Evolutionary conservation across 2,888 invertebrate genomes (phyloP), one percentile per base, ranked within the genome.

Genomic region (Chaetoderma sp.): DNA sequence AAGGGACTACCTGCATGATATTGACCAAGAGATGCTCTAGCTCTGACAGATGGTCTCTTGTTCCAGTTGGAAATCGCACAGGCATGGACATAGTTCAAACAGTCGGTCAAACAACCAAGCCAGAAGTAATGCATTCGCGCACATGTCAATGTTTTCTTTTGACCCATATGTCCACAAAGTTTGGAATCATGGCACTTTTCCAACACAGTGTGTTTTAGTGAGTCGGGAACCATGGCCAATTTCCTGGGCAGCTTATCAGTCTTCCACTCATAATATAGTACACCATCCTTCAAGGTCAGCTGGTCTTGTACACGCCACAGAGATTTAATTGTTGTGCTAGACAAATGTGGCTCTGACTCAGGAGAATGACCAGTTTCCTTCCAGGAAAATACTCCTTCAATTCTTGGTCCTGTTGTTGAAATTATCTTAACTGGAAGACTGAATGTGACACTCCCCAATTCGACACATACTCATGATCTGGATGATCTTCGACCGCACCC

Each of bases 41-140:
- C n/a, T 65, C 61, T 56, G 10, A 56, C 16, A 30, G 49, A 50
- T 13, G 36, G 33, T 36, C 61, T 65, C 50, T n/a, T n/a, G n/a
- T n/a, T n/a, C n/a, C n/a, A n/a, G n/a, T n/a, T n/a, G n/a, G n/a
- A n/a, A n/a, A n/a, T n/a, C n/a, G n/a, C n/a, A n/a, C n/a, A n/a
- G n/a, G n/a, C n/a, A n/a, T n/a, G n/a, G n/a, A n/a, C n/a, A n/a
- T n/a, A n/a, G n/a, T n/a, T n/a, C n/a, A n/a, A n/a, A n/a, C n/a
- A n/a, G n/a, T n/a, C n/a, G n/a, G n/a, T n/a, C n/a, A n/a, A n/a
- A n/a, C n/a, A n/a, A n/a, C n/a, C 25, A 25, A 50, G 50, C 30
- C 6, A 30, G 27, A 27, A 4, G 30, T 25, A 30, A 28, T 28
- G 25, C 30, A 27, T 23, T 49, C 30, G 5, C 6, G 30, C 27